These are phyloP conservation scores for Myiotriccus ornatus DNA, from an alignment of 2,797 vertebrate species.

Conservation along the genomic window DNA sequence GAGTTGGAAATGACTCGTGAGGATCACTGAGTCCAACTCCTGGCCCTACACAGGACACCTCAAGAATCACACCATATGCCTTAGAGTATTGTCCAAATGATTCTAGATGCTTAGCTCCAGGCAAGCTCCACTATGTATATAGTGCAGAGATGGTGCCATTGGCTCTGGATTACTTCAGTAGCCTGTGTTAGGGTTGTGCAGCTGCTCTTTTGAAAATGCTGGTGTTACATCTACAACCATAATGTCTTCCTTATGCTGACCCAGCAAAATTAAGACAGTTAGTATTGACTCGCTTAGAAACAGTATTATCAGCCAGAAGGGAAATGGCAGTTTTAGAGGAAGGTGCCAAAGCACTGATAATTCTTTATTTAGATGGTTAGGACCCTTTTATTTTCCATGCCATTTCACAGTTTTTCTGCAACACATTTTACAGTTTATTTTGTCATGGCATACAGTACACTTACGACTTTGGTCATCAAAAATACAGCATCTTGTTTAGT, in stretches of 20 bases:
- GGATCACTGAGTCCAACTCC: not conserved
- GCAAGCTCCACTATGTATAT: not conserved
- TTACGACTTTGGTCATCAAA: not conserved
- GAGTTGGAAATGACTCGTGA: not conserved
- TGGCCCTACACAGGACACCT: rapidly evolving
- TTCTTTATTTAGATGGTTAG: not conserved
- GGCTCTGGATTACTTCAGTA: not conserved
- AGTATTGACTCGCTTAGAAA: not conserved
- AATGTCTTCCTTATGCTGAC: not conserved
- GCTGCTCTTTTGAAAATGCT: not conserved
- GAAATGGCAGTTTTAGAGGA: not conserved
- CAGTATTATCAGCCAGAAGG: not conserved
- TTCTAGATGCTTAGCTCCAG: not conserved
- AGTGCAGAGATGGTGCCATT: not conserved
- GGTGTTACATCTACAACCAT: not conserved
- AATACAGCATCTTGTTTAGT: not conserved
- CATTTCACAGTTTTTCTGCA: not conserved
- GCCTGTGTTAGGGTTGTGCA: not conserved
- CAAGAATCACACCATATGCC: not conserved
- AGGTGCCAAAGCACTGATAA: not conserved
- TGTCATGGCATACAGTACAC: not conserved
- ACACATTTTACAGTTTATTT: not conserved
- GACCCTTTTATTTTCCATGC: not conserved
- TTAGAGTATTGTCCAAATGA: not conserved
- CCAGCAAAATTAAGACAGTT: not conserved